phyloP scores from a whole-genome alignment of 30 jellyfish, hydroid and myxozoan species.

The Pseudorhiza aurosa region DNA sequence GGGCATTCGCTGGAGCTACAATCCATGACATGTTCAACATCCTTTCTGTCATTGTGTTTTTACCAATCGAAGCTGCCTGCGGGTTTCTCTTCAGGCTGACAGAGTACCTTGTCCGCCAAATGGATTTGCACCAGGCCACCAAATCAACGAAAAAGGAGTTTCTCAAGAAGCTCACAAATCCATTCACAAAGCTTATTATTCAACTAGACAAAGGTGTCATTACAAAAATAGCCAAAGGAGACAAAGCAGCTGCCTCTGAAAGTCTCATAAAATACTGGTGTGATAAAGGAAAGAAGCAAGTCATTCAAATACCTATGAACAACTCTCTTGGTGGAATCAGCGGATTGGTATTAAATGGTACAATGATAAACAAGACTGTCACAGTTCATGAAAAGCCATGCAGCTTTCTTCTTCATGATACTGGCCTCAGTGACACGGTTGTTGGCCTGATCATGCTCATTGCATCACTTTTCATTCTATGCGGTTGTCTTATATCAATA shows the following conservation, averaged over 20 bases:
- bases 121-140: constrained; percentile 38
- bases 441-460: constrained; percentile 87
- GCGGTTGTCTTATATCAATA: constrained; percentile 77
- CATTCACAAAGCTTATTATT: constrained; percentile 79
- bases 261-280: constrained; percentile 91
- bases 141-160: constrained; percentile 58
- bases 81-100: constrained; percentile 79
- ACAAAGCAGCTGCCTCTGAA: constrained; percentile 65
- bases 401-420: constrained; percentile 74
- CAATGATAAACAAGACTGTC: constrained; percentile 51
- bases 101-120: constrained; percentile 33
- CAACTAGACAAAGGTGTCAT: constrained; percentile 88
- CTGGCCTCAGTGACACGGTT: constrained; percentile 87
- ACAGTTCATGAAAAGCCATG: constrained; percentile 62
- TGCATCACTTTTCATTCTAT: constrained; percentile 72
- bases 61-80: constrained; percentile 82
- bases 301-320: constrained; percentile 12
- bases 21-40: constrained; percentile 94
- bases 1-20: constrained; percentile 97
- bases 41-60: constrained; percentile 75
- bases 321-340: background rate
- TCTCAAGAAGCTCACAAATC: constrained; percentile 83
- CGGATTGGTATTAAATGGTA: background rate
- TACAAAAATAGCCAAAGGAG: constrained; percentile 89
- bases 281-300: constrained; percentile 79